These are phyloP conservation scores for Habropoda laboriosa DNA, from an alignment of 1,140 invertebrate species.

Conservation along the genomic window DNA sequence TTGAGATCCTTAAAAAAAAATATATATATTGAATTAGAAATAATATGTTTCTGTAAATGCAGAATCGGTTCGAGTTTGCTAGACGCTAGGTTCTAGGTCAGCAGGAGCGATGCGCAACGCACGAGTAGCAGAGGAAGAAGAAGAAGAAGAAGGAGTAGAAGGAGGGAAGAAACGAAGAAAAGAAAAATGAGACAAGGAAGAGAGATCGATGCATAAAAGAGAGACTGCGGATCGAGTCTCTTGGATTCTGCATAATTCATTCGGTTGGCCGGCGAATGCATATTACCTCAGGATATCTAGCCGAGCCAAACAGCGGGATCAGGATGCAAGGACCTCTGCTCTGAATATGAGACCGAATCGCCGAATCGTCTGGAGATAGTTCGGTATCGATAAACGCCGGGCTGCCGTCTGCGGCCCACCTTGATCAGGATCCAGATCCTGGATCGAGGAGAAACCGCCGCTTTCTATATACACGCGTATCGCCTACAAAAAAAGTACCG, in stretches of 20 bases:
- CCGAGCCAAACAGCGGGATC: conserved; percentile 49
- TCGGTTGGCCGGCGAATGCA: conserved; percentile 63
- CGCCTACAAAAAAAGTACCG: conserved; percentile 22
- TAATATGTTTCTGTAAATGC: background rate
- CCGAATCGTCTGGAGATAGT: conserved; percentile 70
- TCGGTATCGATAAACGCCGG: conserved; percentile 59
- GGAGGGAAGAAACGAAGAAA: conserved; percentile 8
- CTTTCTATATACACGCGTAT: conserved; percentile 17
- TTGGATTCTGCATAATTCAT: conserved; percentile 73
- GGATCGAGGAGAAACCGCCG: conserved; percentile 30
- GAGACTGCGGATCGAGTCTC: conserved; percentile 58
- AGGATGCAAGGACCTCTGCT: conserved; percentile 68
- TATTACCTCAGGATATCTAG: conserved; percentile 71
- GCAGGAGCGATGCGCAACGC: conserved; percentile 54
- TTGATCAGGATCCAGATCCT: conserved; percentile 58
- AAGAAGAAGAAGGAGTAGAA: conserved; percentile 17
- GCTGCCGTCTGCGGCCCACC: background rate
- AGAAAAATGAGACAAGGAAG: conserved; percentile 39
- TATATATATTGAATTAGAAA: too few species aligned
- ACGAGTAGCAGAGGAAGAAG: background rate
- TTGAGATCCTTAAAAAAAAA: too few species aligned
- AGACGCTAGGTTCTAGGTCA: conserved; percentile 66
- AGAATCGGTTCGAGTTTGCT: background rate
- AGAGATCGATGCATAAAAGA: conserved; percentile 71
- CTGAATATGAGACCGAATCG: conserved; percentile 69